Percentiles rank a stretch among this genome's conserved stretches.
phyloP scores from a whole-genome alignment of 2,113 vertebrate species.

The Miniopterus natalensis region DNA sequence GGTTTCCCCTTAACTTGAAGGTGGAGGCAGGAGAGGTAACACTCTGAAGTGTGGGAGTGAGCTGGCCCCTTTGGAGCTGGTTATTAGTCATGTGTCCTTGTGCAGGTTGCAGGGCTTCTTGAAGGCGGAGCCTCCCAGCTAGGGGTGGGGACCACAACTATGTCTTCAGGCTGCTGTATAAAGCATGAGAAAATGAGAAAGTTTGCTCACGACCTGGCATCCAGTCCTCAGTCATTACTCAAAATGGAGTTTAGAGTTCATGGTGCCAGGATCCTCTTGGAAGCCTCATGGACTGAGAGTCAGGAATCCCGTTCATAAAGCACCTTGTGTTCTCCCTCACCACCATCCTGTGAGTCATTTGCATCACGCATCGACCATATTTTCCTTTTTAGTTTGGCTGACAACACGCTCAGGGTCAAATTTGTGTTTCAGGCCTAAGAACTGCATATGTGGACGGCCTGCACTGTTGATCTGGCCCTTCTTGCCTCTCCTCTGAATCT shows the following conservation, averaged over 20 bases:
- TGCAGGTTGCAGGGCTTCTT: fast-evolving
- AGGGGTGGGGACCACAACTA: fast-evolving
- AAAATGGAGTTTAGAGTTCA: too few relatives aligned
- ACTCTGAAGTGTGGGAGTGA: background rate
- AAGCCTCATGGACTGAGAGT: background rate
- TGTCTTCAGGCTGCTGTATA: fast-evolving
- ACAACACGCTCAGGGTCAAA: background rate
- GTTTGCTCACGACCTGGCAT: background rate
- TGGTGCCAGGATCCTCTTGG: background rate
- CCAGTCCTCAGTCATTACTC: background rate
- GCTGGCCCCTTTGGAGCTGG: background rate
- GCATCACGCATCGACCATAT: background rate
- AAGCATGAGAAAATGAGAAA: fast-evolving
- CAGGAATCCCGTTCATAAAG: background rate
- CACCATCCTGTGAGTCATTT: background rate
- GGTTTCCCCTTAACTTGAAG: background rate
- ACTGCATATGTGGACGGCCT: fast-evolving
- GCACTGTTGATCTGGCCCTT: fast-evolving
- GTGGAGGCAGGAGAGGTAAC: background rate
- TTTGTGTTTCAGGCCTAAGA: fast-evolving
- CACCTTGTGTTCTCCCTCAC: background rate
- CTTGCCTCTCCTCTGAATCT: background rate
- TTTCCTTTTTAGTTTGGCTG: background rate
- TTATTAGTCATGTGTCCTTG: background rate
- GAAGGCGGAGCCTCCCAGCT: background rate